These are phyloP conservation scores for Hydriomena furcata DNA, from an alignment of 2,888 invertebrate genomes.

Conservation along the genomic window DNA sequence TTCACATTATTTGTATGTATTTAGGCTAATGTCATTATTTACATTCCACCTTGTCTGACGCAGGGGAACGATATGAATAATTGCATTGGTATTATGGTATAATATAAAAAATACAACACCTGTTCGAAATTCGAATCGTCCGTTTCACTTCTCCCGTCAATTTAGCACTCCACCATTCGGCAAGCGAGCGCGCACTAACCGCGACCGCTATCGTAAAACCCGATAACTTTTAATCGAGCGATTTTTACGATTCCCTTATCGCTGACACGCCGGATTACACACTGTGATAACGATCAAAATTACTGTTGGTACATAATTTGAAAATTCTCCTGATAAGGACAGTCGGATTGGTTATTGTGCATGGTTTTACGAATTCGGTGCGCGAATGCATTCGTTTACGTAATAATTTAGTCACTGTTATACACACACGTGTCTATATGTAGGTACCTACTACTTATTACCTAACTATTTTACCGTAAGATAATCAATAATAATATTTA, in stretches of 20 bases:
- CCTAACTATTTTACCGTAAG: no score
- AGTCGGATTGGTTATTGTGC: constrained; percentile 23
- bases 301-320: constrained; percentile 54
- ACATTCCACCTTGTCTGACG: no score
- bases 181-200: constrained; percentile 24
- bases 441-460: no score
- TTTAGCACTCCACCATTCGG: constrained; percentile 18
- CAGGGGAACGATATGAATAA: no score
- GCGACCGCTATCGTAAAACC: constrained; percentile 24
- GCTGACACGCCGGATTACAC: constrained; percentile 79
- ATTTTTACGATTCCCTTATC: constrained; percentile 79
- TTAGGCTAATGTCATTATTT: no score
- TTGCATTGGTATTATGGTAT: not conserved
- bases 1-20: no score
- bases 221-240: constrained; percentile 67
- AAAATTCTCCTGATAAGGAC: constrained; percentile 31
- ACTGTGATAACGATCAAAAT: constrained; percentile 70
- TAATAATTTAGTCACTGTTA: constrained; percentile 36
- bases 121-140: constrained; percentile 16
- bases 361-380: constrained; percentile 12
- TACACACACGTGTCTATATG: no score
- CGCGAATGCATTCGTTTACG: not conserved
- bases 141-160: constrained; percentile 14
- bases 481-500: no score
- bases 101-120: constrained; percentile 33